Base-by-base conservation (phyloP, 1,140 invertebrate genomes). In the Odontomachus brunneus region DNA sequence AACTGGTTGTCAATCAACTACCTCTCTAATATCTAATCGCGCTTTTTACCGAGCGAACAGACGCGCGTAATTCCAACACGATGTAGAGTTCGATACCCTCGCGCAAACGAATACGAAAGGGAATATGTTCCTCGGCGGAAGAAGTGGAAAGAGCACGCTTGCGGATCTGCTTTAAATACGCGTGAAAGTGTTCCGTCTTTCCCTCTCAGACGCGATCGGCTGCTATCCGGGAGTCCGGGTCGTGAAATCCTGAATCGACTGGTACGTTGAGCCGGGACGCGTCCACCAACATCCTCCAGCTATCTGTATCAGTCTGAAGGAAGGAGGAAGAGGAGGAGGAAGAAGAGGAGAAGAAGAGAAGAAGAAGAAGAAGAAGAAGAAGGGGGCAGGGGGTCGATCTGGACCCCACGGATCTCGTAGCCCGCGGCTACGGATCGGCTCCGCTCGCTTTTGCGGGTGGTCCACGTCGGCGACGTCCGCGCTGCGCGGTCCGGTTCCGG, bases 381-480 rank as follows among this genome's bases (percentile, higher is more conserved):
- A 44, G 38, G 9, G 38, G 38, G 38, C 38, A 44, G 38, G 38
- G 38, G 38, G 38, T 44, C 19, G 53, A 62, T 53, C 14, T 9
- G 29, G 33, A 63, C 22, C 24, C 49, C 62, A 63, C 29, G 38
- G 48, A 55, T 66, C 57, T 65, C 17, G 44, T 84, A 53, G 55
- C 49, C 69, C 71, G 38, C 38, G 75, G 59, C 55, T 44, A 76
- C 26, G 69, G 33, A 87, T 84, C 82, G 82, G 74, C 48, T 44
- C 38, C 38, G 9, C 9, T 81, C 51, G 55, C 49, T 87, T 84
- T 89, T 74, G 83, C 88, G 90, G 90, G 90, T 91, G 90, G 90
- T 91, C 90, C 85, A 49, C 57, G 84, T 57, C 19, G 83, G 53
- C 78, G 84, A 88, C 72, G 76, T 84, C 38, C 71, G 73, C 65